These are phyloP conservation scores for Megamerina dolium DNA, from an alignment of 2,888 invertebrate species.

Conservation along the genomic window DNA sequence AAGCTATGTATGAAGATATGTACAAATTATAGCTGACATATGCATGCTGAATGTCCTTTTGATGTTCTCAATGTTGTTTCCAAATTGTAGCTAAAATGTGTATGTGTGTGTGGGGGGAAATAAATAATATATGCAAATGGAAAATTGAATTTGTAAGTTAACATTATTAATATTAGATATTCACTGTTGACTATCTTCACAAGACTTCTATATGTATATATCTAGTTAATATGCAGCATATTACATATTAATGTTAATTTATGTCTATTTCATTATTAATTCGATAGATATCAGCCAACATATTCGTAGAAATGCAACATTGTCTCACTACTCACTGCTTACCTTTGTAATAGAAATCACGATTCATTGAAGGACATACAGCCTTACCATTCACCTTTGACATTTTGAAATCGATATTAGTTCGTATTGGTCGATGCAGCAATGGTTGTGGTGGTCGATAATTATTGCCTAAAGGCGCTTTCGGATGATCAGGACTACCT, in stretches of 20 bases:
- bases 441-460: conserved; percentile 89
- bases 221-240: not conserved
- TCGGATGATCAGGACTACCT: conserved; percentile 78
- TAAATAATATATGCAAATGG: not conserved
- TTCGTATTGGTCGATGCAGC: conserved; percentile 88
- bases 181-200: too few species aligned
- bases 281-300: too few species aligned
- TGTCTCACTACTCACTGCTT: conserved; percentile 24
- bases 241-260: not conserved
- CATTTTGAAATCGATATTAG: conserved; percentile 92
- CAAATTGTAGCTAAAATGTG: conserved; percentile 65
- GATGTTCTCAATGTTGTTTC: conserved; percentile 64
- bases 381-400: conserved; percentile 70
- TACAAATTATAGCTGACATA: too few species aligned
- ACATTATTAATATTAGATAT: not conserved
- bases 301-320: not conserved
- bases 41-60: conserved; percentile 8
- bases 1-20: too few species aligned
- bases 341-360: conserved; percentile 89
- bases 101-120: not conserved
- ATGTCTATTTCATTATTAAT: not conserved
- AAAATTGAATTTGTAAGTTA: not conserved
- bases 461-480: conserved; percentile 90
- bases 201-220: too few species aligned
- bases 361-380: conserved; percentile 87